Evolutionary conservation across 2,113 vertebrate species (phyloP), one percentile per base, ranked within the genome.

Genomic region (Orycteropus afer): DNA sequence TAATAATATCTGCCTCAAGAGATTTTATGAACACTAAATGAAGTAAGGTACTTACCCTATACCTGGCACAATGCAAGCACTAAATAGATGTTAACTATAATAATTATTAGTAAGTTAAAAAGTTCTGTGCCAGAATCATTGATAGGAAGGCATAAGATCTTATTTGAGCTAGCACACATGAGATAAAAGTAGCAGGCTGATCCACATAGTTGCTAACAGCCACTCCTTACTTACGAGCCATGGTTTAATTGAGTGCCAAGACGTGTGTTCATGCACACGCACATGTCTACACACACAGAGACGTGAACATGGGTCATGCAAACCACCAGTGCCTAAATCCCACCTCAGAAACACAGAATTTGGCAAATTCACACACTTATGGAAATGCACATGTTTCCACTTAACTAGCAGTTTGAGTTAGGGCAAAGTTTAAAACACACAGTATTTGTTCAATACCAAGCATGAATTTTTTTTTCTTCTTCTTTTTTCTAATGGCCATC

Each of bases 401-500:
- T 69, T 95, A n/a, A 86, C 29, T 61, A 88, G 55, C 12, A 87
- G 79, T 76, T 13, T 93, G 27, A n/a, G 51, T 79, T 94, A 87
- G 55, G 32, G 40, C 77, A 88, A 94, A 57, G 34, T 71, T 83
- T 92, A 69, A 53, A 74, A 81, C 47, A 86, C 82, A 45, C 10
- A 55, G 53, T 7, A 89, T 81, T 89, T 92, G 42, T 49, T 90
- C 49, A 86, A 86, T 10, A 85, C 2, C 17, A 61, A 61, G 69
- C 63, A 86, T 59, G 74, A 45, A 57, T 74, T 84, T 93, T 63
- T 63, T 89, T 92, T 73, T 92, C n/a, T n/a, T n/a, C n/a, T n/a
- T n/a, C n/a, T n/a, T n/a, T n/a, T n/a, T n/a, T n/a, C n/a, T 89
- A 92, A 94, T 89, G 49, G 65, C 55, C 17, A 83, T 34, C 40